These are phyloP conservation scores for Limnephilus lunatus DNA, from an alignment of 2,888 invertebrate genomes.

Conservation along the genomic window DNA sequence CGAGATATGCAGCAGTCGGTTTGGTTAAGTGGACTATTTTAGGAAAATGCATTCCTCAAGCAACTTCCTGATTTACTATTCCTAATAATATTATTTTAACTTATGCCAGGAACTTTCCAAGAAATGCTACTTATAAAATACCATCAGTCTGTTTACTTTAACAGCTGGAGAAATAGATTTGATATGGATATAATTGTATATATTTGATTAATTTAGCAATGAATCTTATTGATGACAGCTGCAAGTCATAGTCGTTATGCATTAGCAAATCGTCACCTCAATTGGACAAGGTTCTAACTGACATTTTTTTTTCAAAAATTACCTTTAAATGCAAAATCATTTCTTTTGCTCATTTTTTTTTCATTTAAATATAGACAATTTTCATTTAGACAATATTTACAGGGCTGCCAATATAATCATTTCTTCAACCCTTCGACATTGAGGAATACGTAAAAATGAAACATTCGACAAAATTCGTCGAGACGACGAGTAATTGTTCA, in stretches of 20 bases:
- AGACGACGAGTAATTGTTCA: too few species aligned
- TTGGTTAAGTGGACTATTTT: not conserved
- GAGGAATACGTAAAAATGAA: too few species aligned
- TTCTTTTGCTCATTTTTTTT: too few species aligned
- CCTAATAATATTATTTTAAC: not conserved
- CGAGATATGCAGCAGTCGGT: not conserved
- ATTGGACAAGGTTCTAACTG: too few species aligned
- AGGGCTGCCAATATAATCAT: too few species aligned
- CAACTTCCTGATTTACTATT: not conserved
- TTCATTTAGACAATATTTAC: too few species aligned
- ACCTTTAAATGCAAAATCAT: too few species aligned
- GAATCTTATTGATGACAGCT: not conserved
- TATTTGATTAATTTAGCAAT: not conserved
- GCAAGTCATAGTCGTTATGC: not conserved
- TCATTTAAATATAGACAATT: too few species aligned
- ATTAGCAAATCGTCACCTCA: too few species aligned
- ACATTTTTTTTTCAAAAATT: too few species aligned
- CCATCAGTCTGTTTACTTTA: not conserved
- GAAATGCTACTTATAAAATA: not conserved
- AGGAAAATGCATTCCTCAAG: not conserved
- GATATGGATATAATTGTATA: not conserved
- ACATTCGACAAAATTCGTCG: too few species aligned
- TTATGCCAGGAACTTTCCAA: not conserved
- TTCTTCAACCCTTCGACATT: too few species aligned
- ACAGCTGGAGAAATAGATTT: not conserved